These are phyloP conservation scores for Dicerorhinus sumatrensis DNA, from an alignment of 2,113 vertebrate species.

Conservation along the genomic window DNA sequence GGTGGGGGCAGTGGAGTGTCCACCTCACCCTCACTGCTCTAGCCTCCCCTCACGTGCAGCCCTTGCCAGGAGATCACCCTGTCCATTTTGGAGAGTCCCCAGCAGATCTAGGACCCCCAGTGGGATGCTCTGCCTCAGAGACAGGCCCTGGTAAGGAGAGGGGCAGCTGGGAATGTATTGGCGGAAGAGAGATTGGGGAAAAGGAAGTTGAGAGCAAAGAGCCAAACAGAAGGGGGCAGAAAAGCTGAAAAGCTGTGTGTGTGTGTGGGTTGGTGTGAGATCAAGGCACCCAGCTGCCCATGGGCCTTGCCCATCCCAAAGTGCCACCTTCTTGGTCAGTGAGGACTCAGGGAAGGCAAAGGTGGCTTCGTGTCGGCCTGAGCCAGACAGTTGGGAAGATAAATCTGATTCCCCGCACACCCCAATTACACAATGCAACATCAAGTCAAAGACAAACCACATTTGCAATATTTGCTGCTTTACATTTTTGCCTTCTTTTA, in stretches of 20 bases:
- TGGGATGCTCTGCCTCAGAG: constrained; percentile 22
- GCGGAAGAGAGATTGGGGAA: neutral
- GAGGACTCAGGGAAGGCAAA: neutral
- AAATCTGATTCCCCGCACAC: neutral
- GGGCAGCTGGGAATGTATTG: neutral
- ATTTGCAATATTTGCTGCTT: neutral
- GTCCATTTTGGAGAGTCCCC: neutral
- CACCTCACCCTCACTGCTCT: no score
- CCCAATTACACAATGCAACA: neutral
- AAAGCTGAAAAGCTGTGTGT: neutral
- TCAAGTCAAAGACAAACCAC: neutral
- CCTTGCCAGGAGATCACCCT: neutral
- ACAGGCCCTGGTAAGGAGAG: neutral
- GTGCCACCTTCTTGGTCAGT: neutral
- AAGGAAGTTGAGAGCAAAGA: constrained; percentile 34
- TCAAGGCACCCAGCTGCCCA: neutral
- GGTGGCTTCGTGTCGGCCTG: neutral
- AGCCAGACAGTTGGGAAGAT: neutral
- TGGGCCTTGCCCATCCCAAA: neutral
- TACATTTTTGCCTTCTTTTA: constrained; percentile 10
- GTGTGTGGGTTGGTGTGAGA: neutral
- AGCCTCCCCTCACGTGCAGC: neutral
- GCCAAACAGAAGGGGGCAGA: neutral
- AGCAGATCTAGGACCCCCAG: neutral
- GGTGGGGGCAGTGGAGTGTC: neutral